Evolutionary conservation across 92 coral and sea anemone species (phyloP), one percentile per base, ranked within the genome.

Genomic region (Epizoanthus rinbou): DNA sequence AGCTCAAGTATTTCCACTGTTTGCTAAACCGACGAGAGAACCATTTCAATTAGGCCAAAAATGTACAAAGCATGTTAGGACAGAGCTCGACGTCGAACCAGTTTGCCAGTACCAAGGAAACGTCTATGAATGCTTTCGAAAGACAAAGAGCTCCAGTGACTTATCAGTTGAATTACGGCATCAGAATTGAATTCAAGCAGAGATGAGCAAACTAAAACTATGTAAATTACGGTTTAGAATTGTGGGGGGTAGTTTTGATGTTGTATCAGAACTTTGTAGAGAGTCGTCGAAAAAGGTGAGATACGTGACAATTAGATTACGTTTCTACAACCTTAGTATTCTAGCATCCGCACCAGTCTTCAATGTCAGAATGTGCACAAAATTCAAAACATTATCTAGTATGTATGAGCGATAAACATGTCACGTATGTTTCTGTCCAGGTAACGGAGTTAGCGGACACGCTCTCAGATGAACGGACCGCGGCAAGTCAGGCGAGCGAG

Each of bases 401-500:
- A 25, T 45, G 63, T 39, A 45, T 50, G 8, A 18, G 41, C 28
- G 11, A 7, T 14, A 73, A 22, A 21, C 16, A 24, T 54, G 33
- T 39, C 52, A 64, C 56, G 25, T 45, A n/a, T 58, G 21, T 59
- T 80, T 37, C 43, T 67, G 2, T 73, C 8, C 57, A 95, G 98
- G 97, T 96, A 4, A 78, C 91, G n/a, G 99, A 96, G 85, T 60
- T 96, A 70, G 92, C 99, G 0, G 87, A 86, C 15, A 82, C 92
- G 18, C 83, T 96, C 86, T 87, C 98, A 54, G 99, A 96, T 22
- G 99, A 96, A 74, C 91, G 98, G 9, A 92, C 94, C 4, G 88
- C 99, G 6, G 92, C 97, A 70, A 93, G 94, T 69, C 97, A 93
- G 75, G 95, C 93, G 3, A 89, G 89, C 63, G 93, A 89, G 57